A percentile compares a stretch with the other conserved stretches of the same genome.
Conservation (phyloP, 1,140 invertebrate genomes). For the Camponotus vicinus region DNA sequence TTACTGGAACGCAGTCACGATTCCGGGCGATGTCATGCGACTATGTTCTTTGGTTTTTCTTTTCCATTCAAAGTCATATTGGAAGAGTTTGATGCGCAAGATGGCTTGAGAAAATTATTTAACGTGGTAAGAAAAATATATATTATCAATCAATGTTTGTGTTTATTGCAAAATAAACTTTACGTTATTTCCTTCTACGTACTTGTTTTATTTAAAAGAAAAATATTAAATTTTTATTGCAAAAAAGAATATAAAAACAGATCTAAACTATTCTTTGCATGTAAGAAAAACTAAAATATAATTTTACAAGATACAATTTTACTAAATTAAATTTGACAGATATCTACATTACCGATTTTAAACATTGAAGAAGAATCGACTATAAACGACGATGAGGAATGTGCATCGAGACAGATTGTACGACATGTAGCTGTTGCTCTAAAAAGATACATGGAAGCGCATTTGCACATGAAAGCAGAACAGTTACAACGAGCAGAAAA, state of each 20-base stretch:
- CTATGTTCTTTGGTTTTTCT: slow-evolving; percentile 98
- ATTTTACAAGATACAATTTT: not conserved
- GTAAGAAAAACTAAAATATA: not conserved
- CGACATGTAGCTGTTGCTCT: slow-evolving; percentile 96
- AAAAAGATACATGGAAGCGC: slow-evolving; percentile 96
- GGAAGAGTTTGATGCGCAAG: slow-evolving; percentile 96
- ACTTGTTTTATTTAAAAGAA: not conserved
- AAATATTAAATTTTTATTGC: not conserved
- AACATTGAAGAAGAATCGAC: slow-evolving; percentile 90
- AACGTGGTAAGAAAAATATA: slow-evolving; percentile 91
- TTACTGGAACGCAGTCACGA: slow-evolving; percentile 98
- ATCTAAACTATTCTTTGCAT: slow-evolving; percentile 10
- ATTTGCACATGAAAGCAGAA: slow-evolving; percentile 94
- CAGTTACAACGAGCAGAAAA: slow-evolving; percentile 90
- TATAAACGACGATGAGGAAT: slow-evolving; percentile 96
- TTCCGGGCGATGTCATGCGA: slow-evolving; percentile 97
- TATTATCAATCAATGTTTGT: slow-evolving; percentile 60
- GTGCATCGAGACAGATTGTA: slow-evolving; percentile 97
- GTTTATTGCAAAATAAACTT: not conserved
- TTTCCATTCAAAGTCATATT: slow-evolving; percentile 97
- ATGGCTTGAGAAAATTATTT: slow-evolving; percentile 96
- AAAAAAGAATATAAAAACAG: not conserved
- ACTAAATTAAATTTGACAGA: slow-evolving; percentile 83
- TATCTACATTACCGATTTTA: slow-evolving; percentile 94
- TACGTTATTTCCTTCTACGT: not conserved